phyloP scores from a whole-genome alignment of 2,888 invertebrate genomes.

The Philopedon plagiatum region DNA sequence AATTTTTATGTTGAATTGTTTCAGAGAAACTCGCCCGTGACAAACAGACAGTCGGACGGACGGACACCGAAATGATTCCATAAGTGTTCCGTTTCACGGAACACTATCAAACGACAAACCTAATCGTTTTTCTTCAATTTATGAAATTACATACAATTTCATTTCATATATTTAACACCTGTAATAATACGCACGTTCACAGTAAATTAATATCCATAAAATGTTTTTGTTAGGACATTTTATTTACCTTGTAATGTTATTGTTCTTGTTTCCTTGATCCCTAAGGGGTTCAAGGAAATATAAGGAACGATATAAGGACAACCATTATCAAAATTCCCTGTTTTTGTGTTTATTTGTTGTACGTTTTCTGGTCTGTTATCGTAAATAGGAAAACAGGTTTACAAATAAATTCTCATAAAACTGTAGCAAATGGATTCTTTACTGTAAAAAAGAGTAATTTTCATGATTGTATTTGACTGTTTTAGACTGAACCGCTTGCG shows the following conservation, averaged over 20 bases:
- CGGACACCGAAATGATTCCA: too few species aligned
- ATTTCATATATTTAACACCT: too few species aligned
- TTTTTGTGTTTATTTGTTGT: slow-evolving; percentile 4
- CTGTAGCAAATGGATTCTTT: not conserved
- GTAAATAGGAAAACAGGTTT: not conserved
- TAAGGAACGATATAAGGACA: not conserved
- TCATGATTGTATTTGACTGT: not conserved
- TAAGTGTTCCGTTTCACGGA: too few species aligned
- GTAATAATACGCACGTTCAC: too few species aligned
- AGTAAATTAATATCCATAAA: not conserved
- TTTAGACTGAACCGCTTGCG: not conserved
- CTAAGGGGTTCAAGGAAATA: slow-evolving; percentile 1
- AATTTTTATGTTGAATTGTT: too few species aligned
- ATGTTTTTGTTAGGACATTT: not conserved
- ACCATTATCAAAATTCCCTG: not conserved
- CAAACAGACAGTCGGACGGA: too few species aligned
- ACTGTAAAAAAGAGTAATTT: not conserved
- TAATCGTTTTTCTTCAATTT: too few species aligned
- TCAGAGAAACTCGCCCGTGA: too few species aligned
- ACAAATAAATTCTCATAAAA: not conserved
- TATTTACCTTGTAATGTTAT: not conserved
- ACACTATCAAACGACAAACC: too few species aligned
- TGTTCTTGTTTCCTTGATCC: not conserved
- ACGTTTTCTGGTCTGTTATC: not conserved
- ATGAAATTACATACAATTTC: too few species aligned